Conservation (phyloP, 2,888 invertebrate genomes). For the Hirtodrosophila histrioides region DNA sequence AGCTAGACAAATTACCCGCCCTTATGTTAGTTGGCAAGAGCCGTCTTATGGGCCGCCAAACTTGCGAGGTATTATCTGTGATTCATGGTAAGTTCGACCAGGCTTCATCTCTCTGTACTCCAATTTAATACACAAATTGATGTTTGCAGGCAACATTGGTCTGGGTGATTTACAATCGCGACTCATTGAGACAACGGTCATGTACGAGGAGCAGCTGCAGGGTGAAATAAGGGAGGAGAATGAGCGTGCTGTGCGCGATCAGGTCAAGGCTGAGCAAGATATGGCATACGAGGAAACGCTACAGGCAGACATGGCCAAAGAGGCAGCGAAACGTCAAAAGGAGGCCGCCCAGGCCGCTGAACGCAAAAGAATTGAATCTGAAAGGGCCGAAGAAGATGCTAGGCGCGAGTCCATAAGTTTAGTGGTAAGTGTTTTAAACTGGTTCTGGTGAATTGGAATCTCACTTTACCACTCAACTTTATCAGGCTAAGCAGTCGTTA, state of each 20-base stretch:
- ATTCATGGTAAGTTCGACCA: slow-evolving; percentile 89
- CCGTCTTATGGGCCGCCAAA: slow-evolving; percentile 87
- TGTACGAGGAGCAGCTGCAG: slow-evolving; percentile 90
- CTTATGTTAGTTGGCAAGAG: slow-evolving; percentile 95
- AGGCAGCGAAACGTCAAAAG: slow-evolving; percentile 92
- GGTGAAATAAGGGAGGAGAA: slow-evolving; percentile 93
- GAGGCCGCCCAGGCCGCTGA: slow-evolving; percentile 88
- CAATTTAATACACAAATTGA: not conserved
- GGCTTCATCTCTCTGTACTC: too few relatives aligned
- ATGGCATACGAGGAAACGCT: slow-evolving; percentile 96
- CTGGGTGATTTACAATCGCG: slow-evolving; percentile 94
- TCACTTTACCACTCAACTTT: too few relatives aligned
- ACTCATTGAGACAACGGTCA: slow-evolving; percentile 93
- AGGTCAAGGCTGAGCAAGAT: slow-evolving; percentile 96
- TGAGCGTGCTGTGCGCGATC: slow-evolving; percentile 94
- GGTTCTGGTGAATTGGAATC: too few relatives aligned
- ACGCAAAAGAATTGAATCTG: slow-evolving; percentile 90
- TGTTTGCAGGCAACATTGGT: slow-evolving; percentile 88
- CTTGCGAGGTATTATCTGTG: slow-evolving; percentile 95
- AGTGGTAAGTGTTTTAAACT: slow-evolving; percentile 66
- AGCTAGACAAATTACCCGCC: slow-evolving; percentile 94
- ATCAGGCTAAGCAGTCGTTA: slow-evolving; percentile 87
- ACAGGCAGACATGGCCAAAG: slow-evolving; percentile 91
- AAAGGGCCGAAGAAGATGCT: slow-evolving; percentile 88
- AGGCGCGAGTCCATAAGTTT: slow-evolving; percentile 88